phyloP scores from a whole-genome alignment of 1,140 invertebrate species.

The Asbolus verrucosus region DNA sequence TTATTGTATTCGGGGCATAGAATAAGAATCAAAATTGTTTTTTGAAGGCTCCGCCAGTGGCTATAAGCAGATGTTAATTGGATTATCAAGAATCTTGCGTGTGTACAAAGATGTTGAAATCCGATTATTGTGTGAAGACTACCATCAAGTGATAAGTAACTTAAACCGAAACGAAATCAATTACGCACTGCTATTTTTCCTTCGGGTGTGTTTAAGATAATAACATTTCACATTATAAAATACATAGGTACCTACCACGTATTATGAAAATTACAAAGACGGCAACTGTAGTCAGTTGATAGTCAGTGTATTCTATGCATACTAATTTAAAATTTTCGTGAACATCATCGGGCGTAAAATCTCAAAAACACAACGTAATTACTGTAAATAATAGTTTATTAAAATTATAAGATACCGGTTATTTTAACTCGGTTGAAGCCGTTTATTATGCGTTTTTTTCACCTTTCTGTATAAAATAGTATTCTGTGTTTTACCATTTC shows the following conservation, averaged over 20 bases:
- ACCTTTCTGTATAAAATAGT: not conserved
- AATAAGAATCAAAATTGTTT: no score
- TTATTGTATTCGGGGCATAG: no score
- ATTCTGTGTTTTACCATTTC: slow-evolving; percentile 18
- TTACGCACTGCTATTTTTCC: slow-evolving; percentile 12
- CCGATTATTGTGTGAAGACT: no score
- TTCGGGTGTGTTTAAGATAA: slow-evolving; percentile 2
- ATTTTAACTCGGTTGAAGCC: not conserved
- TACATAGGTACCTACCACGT: slow-evolving; percentile 7
- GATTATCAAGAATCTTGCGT: no score
- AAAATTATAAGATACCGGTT: not conserved
- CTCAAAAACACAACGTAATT: slow-evolving; percentile 32
- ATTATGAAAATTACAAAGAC: slow-evolving; percentile 38
- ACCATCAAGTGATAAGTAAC: not conserved
- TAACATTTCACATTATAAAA: slow-evolving; percentile 21
- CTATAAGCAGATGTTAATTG: no score
- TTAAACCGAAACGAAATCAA: slow-evolving; percentile 1
- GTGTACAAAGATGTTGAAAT: no score
- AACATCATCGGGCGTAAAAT: slow-evolving; percentile 26
- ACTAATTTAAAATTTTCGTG: slow-evolving; percentile 43
- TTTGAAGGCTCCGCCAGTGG: no score
- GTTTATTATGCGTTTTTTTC: not conserved
- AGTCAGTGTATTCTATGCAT: slow-evolving; percentile 21
- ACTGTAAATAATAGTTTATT: slow-evolving; percentile 36
- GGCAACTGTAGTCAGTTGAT: slow-evolving; percentile 12